phyloP scores from a whole-genome alignment of 2,113 vertebrate species.

The Tupaia tana region DNA sequence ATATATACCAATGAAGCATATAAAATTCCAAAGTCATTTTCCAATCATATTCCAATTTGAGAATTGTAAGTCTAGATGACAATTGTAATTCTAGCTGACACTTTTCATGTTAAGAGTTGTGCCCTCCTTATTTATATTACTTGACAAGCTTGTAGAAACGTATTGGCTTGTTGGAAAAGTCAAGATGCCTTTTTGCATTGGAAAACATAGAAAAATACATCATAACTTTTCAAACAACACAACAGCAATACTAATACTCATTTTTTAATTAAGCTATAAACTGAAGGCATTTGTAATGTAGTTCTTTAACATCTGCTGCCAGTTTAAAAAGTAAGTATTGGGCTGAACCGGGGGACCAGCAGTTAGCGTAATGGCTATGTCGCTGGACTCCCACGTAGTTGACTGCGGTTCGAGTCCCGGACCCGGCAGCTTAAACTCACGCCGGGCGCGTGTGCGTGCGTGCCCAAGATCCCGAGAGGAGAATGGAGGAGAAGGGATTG shows the following conservation, averaged over 20 bases:
- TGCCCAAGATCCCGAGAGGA: too few species aligned
- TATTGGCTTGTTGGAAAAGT: too few species aligned
- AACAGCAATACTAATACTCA: neutral
- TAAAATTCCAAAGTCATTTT: neutral
- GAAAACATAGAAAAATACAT: too few species aligned
- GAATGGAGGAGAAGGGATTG: too few species aligned
- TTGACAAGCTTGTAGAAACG: neutral
- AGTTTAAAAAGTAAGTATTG: slow-evolving; percentile 10
- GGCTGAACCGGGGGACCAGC: too few species aligned
- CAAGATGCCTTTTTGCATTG: too few species aligned
- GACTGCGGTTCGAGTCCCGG: too few species aligned
- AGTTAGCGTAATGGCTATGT: too few species aligned
- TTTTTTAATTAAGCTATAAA: slow-evolving; percentile 11
- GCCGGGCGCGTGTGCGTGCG: too few species aligned
- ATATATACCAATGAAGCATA: neutral
- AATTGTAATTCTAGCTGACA: neutral
- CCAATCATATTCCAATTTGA: neutral
- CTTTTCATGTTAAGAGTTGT: neutral
- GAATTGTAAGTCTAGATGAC: neutral
- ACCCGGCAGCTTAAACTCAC: too few species aligned
- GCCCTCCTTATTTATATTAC: neutral
- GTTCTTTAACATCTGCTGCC: neutral
- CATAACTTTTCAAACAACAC: too few species aligned
- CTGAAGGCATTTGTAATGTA: neutral
- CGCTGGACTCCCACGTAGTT: too few species aligned